Evolutionary conservation across 1,140 invertebrate genomes (phyloP).

Genomic region (Drosophila grimshawi): DNA sequence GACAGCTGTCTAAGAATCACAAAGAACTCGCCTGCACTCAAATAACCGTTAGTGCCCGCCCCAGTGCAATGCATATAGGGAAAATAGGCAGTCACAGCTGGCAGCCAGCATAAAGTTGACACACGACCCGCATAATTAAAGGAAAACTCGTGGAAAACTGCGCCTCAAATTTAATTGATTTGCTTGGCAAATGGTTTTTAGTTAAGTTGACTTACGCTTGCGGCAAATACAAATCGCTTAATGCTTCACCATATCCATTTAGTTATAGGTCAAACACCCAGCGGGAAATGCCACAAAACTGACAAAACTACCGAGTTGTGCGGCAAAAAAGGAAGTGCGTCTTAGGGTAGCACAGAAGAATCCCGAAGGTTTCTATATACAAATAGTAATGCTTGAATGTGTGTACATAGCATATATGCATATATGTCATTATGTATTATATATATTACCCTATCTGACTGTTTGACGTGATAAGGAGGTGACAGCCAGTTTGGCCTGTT

Average conservation of each 20-base stretch:
- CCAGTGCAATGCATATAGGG: neutral
- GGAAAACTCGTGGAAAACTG: conserved; percentile 54
- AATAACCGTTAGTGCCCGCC: conserved; percentile 51
- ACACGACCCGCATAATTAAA: conserved; percentile 73
- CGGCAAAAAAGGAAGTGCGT: conserved; percentile 7
- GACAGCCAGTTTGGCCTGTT: conserved; percentile 16
- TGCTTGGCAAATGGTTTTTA: conserved; percentile 43
- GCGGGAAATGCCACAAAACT: conserved; percentile 10
- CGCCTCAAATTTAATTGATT: conserved; percentile 44
- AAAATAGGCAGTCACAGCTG: conserved; percentile 49
- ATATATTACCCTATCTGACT: neutral
- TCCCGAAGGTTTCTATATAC: neutral
- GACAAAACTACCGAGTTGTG: conserved; percentile 23
- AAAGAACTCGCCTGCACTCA: conserved; percentile 14
- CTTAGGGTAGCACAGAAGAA: conserved; percentile 9
- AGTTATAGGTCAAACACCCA: conserved; percentile 5
- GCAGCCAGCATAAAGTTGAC: conserved; percentile 74
- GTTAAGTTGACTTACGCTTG: conserved; percentile 42
- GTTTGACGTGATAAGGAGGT: conserved; percentile 24
- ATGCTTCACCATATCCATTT: neutral
- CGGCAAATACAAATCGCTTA: neutral
- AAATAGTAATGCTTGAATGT: too few species aligned
- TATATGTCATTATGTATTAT: conserved; percentile 4
- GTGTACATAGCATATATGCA: conserved; percentile 1
- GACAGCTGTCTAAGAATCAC: conserved; percentile 53